Percentiles rank a stretch among this genome's conserved stretches.
These are phyloP conservation scores for Heliconius ethilla DNA, from an alignment of 2,888 invertebrate genomes.

Conservation along the genomic window DNA sequence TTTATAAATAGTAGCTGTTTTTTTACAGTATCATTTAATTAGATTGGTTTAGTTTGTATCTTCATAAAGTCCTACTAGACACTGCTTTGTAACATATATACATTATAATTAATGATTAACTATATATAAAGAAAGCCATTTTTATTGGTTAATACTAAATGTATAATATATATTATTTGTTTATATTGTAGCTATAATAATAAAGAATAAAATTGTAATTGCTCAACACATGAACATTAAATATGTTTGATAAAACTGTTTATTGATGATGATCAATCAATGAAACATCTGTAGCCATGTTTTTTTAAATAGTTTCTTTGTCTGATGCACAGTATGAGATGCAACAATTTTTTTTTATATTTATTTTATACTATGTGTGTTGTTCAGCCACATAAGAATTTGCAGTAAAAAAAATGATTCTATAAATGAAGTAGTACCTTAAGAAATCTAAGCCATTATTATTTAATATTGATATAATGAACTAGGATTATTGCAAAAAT, in stretches of 20 bases:
- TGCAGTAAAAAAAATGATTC: no score
- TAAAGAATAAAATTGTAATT: not conserved
- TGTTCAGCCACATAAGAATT: no score
- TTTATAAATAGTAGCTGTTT: not conserved
- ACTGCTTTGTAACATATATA: not conserved
- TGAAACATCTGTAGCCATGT: not conserved
- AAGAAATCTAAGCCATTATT: no score
- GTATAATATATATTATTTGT: not conserved
- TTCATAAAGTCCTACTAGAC: slow-evolving; percentile 1
- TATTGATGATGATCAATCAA: not conserved
- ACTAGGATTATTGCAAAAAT: not conserved
- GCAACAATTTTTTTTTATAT: not conserved
- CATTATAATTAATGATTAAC: not conserved
- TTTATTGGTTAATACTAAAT: not conserved
- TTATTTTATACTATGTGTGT: no score
- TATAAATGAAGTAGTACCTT: no score
- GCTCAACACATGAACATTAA: not conserved
- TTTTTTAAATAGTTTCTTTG: not conserved
- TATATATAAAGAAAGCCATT: not conserved
- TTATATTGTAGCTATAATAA: not conserved
- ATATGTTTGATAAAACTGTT: not conserved
- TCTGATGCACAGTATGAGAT: not conserved
- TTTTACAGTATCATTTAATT: not conserved
- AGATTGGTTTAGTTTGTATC: slow-evolving; percentile 12
- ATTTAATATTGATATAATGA: not conserved